Base-by-base conservation (phyloP, 2,797 vertebrate genomes). In the Microchirus variegatus region DNA sequence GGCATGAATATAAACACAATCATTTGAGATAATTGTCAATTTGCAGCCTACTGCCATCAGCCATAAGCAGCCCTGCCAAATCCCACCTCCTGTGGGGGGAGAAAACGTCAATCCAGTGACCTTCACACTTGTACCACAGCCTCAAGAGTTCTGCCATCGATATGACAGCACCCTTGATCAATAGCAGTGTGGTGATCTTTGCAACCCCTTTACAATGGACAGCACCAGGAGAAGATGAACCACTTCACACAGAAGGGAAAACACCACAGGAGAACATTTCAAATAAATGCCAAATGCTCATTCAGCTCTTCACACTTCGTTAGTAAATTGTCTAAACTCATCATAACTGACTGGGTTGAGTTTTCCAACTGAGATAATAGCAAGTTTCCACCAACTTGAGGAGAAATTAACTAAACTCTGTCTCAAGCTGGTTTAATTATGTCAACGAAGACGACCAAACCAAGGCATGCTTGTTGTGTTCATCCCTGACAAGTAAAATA, bases 41-140 rank as follows among this genome's bases (percentile, higher is more conserved):
- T 87, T 67, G 66, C 61, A 80, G 78, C 71, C 36, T 71, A 59
- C 48, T 58, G 52, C 67, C 61, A 57, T 74, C 63, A 75, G 63
- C 58, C 51, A 31, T 22, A 53, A 72, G 40, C 42, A 22, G 56
- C 44, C 14, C 53, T 11, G 61, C 52, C 63, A 67, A 58, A 70
- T 46, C 16, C 70, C 48, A 67, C 88, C 67, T 71, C 66, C 66
- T 15, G 49, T 31, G 44, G 63, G 57, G 37, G n/a, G 44, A 41
- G 50, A 43, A 60, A 40, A 56, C 69, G 57, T 81, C 73, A 77
- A 79, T 75, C 71, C 67, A 47, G 73, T 75, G 79, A 88, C 88
- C 85, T 84, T 85, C 84, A 80, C 72, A 68, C 80, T 78, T 54
- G 56, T 73, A 69, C 69, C 52, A 9, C 54, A 14, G 54, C 49